Evolutionary conservation across 2,113 vertebrate genomes (phyloP).

Genomic region (Mixornis gularis): DNA sequence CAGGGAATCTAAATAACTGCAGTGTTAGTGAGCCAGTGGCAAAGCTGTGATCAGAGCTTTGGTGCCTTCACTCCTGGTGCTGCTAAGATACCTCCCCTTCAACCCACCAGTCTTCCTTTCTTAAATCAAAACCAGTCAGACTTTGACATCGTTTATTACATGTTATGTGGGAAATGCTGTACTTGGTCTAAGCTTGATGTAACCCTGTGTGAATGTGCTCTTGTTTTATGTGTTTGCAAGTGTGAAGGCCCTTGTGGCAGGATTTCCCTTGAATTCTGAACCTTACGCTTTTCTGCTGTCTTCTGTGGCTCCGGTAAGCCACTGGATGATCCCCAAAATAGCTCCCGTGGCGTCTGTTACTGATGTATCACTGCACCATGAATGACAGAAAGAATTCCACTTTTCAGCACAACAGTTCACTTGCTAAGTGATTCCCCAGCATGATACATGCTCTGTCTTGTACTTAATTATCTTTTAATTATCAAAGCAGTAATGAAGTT

Average conservation of each 20-base stretch:
- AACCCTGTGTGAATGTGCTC: neutral
- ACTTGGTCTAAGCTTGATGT: neutral
- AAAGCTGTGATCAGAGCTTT: neutral
- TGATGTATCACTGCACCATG: neutral
- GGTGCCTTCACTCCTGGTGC: neutral
- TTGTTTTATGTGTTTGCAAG: neutral
- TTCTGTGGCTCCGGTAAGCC: neutral
- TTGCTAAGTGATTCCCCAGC: constrained; percentile 20
- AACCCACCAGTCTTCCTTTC: neutral
- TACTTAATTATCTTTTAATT: constrained; percentile 58
- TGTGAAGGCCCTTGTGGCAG: neutral
- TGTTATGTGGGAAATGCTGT: neutral
- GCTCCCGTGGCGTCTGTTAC: neutral
- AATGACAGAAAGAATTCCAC: constrained; percentile 37
- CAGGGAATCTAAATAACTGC: constrained; percentile 25
- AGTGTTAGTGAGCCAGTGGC: constrained; percentile 1
- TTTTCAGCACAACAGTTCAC: constrained; percentile 42
- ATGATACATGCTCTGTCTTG: constrained; percentile 49
- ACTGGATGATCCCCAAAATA: neutral
- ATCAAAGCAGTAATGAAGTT: constrained; percentile 38
- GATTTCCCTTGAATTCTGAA: neutral
- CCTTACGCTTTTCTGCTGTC: neutral
- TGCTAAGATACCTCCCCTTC: neutral
- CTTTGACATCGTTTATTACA: neutral
- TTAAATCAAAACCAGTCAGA: neutral